These are phyloP conservation scores for Galagoides demidoff DNA, from an alignment of 2,797 vertebrate genomes.

Conservation along the genomic window DNA sequence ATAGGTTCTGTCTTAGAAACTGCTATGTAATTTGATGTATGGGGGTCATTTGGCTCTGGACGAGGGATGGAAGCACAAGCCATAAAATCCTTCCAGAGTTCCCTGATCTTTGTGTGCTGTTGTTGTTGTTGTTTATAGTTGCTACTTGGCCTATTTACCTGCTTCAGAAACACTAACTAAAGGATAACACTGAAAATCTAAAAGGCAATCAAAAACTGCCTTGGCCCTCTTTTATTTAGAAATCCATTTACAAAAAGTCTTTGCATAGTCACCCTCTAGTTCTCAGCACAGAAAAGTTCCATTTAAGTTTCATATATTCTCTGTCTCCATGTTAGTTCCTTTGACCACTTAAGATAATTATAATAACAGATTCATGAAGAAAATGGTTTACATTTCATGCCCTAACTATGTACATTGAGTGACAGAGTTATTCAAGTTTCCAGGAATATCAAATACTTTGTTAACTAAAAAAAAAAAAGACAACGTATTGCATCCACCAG, in stretches of 20 bases:
- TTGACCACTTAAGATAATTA: constrained; percentile 71
- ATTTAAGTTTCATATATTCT: constrained; percentile 13
- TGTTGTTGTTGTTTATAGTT: constrained; percentile 74
- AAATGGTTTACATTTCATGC: constrained; percentile 77
- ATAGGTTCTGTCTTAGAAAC: constrained; percentile 94
- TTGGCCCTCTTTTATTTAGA: constrained; percentile 51
- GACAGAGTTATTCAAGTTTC: constrained; percentile 82
- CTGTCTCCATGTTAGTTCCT: background rate
- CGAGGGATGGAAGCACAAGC: constrained; percentile 89
- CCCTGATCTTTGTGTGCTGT: constrained; percentile 81
- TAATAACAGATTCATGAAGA: constrained; percentile 76
- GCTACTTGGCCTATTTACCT: constrained; percentile 85
- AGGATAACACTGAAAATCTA: constrained; percentile 59
- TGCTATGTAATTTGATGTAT: constrained; percentile 95
- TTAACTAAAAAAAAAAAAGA: constrained; percentile 73
- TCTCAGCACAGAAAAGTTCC: constrained; percentile 76
- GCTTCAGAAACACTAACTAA: constrained; percentile 82
- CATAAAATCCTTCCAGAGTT: constrained; percentile 87
- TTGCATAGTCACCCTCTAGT: constrained; percentile 51
- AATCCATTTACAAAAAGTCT: constrained; percentile 67
- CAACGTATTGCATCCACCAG: constrained; percentile 78
- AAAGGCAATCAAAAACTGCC: constrained; percentile 60
- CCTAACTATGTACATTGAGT: constrained; percentile 73
- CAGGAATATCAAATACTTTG: constrained; percentile 80
- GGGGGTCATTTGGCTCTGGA: constrained; percentile 93